A percentile compares a stretch with the other conserved stretches of the same genome.
These are phyloP conservation scores for Choloepus hoffmanni DNA, from an alignment of 2,113 vertebrate genomes.

Conservation along the genomic window DNA sequence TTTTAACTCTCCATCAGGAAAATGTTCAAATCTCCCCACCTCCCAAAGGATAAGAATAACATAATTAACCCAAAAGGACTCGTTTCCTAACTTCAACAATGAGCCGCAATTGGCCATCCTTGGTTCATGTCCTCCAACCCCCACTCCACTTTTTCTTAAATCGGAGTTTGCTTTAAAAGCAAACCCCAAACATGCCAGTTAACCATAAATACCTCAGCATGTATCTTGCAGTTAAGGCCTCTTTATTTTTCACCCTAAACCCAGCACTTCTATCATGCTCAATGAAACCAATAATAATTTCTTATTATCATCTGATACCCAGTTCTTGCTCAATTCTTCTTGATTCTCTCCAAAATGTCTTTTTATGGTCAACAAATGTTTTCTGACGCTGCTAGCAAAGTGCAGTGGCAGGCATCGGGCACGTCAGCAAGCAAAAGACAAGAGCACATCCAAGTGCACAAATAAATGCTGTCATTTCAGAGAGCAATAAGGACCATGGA, in stretches of 20 bases:
- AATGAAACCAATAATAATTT: background rate
- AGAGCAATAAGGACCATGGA: fast-evolving
- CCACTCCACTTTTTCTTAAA: background rate
- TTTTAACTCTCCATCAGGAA: background rate
- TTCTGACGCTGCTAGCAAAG: fast-evolving
- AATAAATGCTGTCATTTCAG: background rate
- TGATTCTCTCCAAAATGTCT: background rate
- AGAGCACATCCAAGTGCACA: background rate
- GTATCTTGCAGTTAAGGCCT: background rate
- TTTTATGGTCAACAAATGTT: background rate
- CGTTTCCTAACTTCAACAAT: background rate
- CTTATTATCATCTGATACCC: background rate
- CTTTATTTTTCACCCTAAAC: background rate
- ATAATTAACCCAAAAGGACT: background rate
- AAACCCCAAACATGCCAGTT: background rate
- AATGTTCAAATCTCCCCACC: background rate
- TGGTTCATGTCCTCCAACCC: background rate
- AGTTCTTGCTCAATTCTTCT: background rate
- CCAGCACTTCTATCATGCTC: background rate
- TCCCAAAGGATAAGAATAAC: background rate
- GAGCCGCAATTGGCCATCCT: background rate
- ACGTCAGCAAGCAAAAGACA: no score
- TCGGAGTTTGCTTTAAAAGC: background rate
- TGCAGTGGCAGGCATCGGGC: fast-evolving
- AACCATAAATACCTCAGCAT: background rate